Evolutionary conservation across 2,888 invertebrate species (phyloP), one percentile per base, ranked within the genome.

Genomic region (Rhingia campestris): DNA sequence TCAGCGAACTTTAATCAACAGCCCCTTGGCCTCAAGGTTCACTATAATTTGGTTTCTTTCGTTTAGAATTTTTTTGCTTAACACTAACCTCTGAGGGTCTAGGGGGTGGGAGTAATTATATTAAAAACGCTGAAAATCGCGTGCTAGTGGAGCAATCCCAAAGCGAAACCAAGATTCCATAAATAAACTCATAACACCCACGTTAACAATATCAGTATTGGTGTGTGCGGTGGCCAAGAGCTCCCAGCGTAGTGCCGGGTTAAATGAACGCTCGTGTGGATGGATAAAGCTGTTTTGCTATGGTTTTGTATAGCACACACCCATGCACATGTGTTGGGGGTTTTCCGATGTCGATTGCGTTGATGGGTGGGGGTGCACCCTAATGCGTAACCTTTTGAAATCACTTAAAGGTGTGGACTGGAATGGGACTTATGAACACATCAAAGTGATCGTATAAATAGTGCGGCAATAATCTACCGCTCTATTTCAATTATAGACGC

Each of bases 1-100:
- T 45, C 59, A 56, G 61, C 69, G 75, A 81, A 63, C 51, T 75
- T 63, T 75, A 75, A 69, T 69, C 74, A 69, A 58, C 51, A 54
- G 10, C 75, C n/a, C 32, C 51, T 64, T 69, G 69, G 69, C 67
- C 69, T 39, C 49, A 14, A 43, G 61, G 74, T 63, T 70, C 45
- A 53, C 54, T 30, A 37, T 45, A 22, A 49, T 37, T n/a, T 58
- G 56, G 43, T 6, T 5, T 5, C 56, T 10, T 39, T 14, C 53
- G 63, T 5, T 6, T 43, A 67, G 80, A 56, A 41, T 35, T 35
- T 61, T 14, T 33, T 51, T 32, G 32, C 49, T 14, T 6, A 51
- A 59, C 22, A 54, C 37, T 9, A 12, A 47, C 6, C 22, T 7
- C 10, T 7, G 22, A 0, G 4, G 2, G 2, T 4, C 4, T 49